Base-by-base conservation (phyloP, 2,797 vertebrate genomes). In the Carapus acus region DNA sequence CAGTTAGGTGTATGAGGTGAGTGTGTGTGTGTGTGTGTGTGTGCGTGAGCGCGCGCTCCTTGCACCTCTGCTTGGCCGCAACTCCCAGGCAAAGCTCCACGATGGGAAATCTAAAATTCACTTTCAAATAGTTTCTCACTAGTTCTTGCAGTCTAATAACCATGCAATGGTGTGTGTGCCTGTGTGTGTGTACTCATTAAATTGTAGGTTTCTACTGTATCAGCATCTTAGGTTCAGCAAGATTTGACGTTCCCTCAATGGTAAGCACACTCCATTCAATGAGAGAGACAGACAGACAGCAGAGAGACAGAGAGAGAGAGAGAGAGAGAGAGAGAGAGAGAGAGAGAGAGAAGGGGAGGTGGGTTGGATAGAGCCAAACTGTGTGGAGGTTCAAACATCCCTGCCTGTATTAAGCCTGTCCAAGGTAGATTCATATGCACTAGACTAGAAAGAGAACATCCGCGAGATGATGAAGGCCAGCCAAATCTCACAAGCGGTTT, bases 61-160 rank as follows among this genome's bases (percentile, higher is more conserved):
- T 45, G 71, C 65, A 65, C 73, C 71, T 70, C 69, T 73, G 74
- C 75, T 75, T 46, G 36, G 56, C 76, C 83, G 82, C 83, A 83
- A 81, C 83, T 88, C 81, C 75, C 69, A 81, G 83, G 83, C 77
- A 87, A 78, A 83, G 80, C 78, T 70, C 72, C 76, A 80, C 80
- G 67, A 85, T 85, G 84, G 81, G 86, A 88, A 86, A 90, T 90
- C 84, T 85, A 90, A 90, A 89, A 90, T 90, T 90, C 89, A 87
- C 89, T 90, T 90, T 90, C 86, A 90, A 90, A 90, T 87, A 86
- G 80, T 81, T 87, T 87, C 82, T 72, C 45, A 70, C 74, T 74
- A 73, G 68, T 83, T 85, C 80, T 73, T 74, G 81, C 81, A 70
- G 64, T 80, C 79, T 89, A 90, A 89, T 88, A 86, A 84, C 82